Base-by-base conservation (phyloP, 2,888 invertebrate genomes). In the Oscheius sp. region DNA sequence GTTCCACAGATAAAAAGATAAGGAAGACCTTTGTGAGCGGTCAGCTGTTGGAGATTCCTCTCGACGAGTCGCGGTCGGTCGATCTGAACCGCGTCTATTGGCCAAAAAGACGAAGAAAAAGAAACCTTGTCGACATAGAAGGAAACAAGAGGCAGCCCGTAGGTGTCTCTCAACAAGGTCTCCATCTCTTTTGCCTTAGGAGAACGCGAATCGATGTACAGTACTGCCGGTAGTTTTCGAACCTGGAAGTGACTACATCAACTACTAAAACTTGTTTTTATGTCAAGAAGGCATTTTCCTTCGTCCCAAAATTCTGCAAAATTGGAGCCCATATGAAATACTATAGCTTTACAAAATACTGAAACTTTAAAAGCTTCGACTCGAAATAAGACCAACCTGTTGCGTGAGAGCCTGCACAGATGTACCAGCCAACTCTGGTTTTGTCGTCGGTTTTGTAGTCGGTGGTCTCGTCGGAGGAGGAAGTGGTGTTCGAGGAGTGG, bases 1-100 rank as follows among this genome's bases (percentile, higher is more conserved):
- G 88, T 88, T 57, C 88, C 88, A 75, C 88, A 88, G 77, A 88
- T 88, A 76, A 88, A 88, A 10, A 88, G 75, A 47, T 88, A 88
- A 37, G 88, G 88, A 57, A 88, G 50, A 51, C 85, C 86, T 32
- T 85, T 83, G 72, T 86, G 87, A 3, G 86, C 88, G 10, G 88
- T 88, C 72, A 88, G 75, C 62, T 88, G 86, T 42, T 85, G 82
- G 10, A 88, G 78, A 75, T 87, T 84, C 51, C 79, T 77, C 71
- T 87, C 79, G 42, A 88, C 86, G 33, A 76, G 74, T 13, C 80
- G 80, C 42, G 87, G 84, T 11, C 83, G 77, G 47, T 87, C 86
- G 62, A 86, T 87, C 82, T 82, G 63, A 33, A 74, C 65, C 21
- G 21, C 21, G 21, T 42, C 42, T 42, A 5, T 42, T 42, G 7